Base-by-base conservation (phyloP, 2,797 vertebrate species). In the Falco cherrug region DNA sequence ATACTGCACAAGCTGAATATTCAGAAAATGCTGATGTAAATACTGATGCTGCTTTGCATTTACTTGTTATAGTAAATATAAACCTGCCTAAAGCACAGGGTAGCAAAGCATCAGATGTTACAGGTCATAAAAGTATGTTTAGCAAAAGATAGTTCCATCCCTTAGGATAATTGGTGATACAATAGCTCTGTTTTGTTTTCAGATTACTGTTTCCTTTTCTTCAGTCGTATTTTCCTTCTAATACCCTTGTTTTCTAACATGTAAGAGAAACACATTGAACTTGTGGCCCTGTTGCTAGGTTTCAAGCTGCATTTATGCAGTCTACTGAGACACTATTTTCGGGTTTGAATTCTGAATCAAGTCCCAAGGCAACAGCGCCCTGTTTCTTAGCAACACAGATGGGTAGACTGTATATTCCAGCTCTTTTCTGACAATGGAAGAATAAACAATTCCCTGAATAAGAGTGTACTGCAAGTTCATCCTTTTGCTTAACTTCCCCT, bases 331-430 rank as follows among this genome's bases (percentile, higher is more conserved):
- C 33, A 59, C 37, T 91, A 77, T 93, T 94, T 97, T 96, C 17
- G 1, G 61, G 95, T 93, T 84, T 93, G 89, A 97, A 95, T 92
- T 86, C 82, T 94, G 92, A 95, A 84, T 97, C 78, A 68, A 96
- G 57, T 95, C 87, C 91, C 92, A 94, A 81, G 93, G 94, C 90
- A 96, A 94, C 96, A 95, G 77, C 24, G 20, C 79, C 84, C 82
- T 35, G 97, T 98, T 95, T 97, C 98, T 97, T 98, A 97, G 98
- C 97, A 98, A 97, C 97, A 80, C 74, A 92, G 74, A 93, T 87
- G 91, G 75, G 43, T 67, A 87, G 79, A 85, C 94, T 92, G 84
- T 85, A 85, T 69, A 80, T 92, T 90, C 79, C 71, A 61, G 37
- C 41, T n/a, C 95, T 70, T 93, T 96, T 92, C 70, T 37, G 67